Evolutionary conservation across 2,888 invertebrate species (phyloP).

Genomic region (Drosophila lacicola): DNA sequence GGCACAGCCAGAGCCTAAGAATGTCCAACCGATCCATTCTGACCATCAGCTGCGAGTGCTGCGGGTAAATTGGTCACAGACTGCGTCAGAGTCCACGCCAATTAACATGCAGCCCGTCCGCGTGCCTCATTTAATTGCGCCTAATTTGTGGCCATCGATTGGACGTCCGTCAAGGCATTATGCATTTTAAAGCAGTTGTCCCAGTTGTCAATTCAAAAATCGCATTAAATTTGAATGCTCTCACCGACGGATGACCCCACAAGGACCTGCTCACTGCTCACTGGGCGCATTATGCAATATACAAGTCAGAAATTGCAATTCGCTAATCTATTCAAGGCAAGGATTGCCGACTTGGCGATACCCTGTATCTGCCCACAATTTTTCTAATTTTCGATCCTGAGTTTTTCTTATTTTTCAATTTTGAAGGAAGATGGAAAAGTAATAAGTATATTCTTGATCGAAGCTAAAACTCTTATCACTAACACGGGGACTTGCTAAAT

Average conservation of each 20-base stretch:
- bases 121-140: conserved; percentile 31
- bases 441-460: too few species aligned
- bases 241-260: neutral
- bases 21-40: conserved; percentile 20
- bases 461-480: too few species aligned
- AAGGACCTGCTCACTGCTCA: neutral
- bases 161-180: conserved; percentile 14
- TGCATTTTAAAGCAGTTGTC: conserved; percentile 40
- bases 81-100: neutral
- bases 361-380: neutral
- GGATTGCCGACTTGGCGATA: neutral
- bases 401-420: too few species aligned
- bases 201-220: conserved; percentile 17
- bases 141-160: conserved; percentile 39
- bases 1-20: conserved; percentile 12
- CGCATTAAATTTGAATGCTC: conserved; percentile 23
- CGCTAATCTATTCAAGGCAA: too few species aligned
- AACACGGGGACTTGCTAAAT: too few species aligned
- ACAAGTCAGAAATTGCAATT: neutral
- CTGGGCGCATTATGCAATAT: neutral
- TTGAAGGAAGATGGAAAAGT: too few species aligned
- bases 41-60: neutral
- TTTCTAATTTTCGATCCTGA: too few species aligned
- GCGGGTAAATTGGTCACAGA: conserved; percentile 20
- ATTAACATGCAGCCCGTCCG: neutral